Base-by-base conservation (phyloP, 2,888 invertebrate genomes). In the Piscicola geometra region DNA sequence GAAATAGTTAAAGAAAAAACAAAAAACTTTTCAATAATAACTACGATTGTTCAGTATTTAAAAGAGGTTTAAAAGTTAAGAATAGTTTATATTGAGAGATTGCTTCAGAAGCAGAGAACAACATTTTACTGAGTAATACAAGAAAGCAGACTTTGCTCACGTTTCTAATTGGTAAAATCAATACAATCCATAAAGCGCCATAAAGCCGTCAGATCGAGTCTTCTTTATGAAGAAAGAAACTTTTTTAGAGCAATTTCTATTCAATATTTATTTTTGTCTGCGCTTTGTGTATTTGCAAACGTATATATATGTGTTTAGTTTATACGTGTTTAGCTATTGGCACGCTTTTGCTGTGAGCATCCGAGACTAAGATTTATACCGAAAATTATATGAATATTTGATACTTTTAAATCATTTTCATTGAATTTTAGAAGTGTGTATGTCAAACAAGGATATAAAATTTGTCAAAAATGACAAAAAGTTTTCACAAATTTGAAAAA, bases 111-210 rank as follows among this genome's bases (percentile, higher is more conserved):
- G n/a, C 21, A 47, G 9, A 47, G 50, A 15, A 15, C 9, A 47
- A 21, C 50, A 15, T 47, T 47, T 47, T 47, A 15, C 12, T 47
- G 50, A 47, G 21, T 47, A 47, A 47, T 47, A 47, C 50, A 15
- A 21, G n/a, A 21, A 56, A 56, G 60, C n/a, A 21, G 21, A 3
- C 25, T 25, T 47, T 56, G 12, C 60, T 56, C 60, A 56, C 60
- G 60, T 56, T 56, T 56, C n/a, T 56, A 56, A 56, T 56, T 56
- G 60, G 60, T 3, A n/a, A 56, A 56, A 56, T 56, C 60, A 56
- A 56, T 56, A 56, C 60, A n/a, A 56, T 25, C 60, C 60, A 56
- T 56, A 56, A 56, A 56, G 60, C 9, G n/a, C 3, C 60, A 56
- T 56, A 56, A 56, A 56, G 60, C 60, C 60, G 60, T 56, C 60